Base-by-base conservation (phyloP, 2,797 vertebrate species). In the Phoeniculus purpureus region DNA sequence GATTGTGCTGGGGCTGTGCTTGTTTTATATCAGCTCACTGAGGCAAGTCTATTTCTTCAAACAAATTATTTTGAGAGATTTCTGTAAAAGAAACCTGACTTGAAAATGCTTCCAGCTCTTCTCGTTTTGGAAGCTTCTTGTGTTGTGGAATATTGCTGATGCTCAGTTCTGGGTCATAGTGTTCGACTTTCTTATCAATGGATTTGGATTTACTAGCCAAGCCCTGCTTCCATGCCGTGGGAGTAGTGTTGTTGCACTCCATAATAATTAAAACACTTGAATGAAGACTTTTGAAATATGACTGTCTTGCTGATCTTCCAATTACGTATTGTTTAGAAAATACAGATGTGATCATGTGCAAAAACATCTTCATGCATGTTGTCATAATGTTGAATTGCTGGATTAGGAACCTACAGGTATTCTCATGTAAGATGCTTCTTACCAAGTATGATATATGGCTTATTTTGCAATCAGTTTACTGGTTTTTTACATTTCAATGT, bases 21-120 rank as follows among this genome's bases (percentile, higher is more conserved):
- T 59, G 56, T 76, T 87, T 95, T 43, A 43, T 94, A 50, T 95
- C 78, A 94, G 83, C 89, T 96, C 74, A 76, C 90, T 91, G 90
- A 89, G 68, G 64, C 23, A 74, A 94, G 65, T 94, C 84, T 92
- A 3, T 85, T 81, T 83, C 51, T 92, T 72, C 29, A 89, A 95
- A 81, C 48, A 51, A 85, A 95, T 62, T 80, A 59, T 84, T 54
- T 85, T 91, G 60, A 74, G 72, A 88, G 29, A 92, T 47, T 50
- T 92, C 65, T 89, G 55, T 87, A 89, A 93, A 81, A 87, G 75
- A 61, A 92, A 81, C 32, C 48, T 90, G 64, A 37, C 56, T 93
- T 85, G 80, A 92, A 96, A 97, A 90, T 68, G 9, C 40, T 65
- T 75, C 12, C 47, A 91, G 15, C 29, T 26, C 47, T 94, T 95